These are phyloP conservation scores for Polyommatus icarus DNA, from an alignment of 2,888 invertebrate genomes.

Conservation along the genomic window DNA sequence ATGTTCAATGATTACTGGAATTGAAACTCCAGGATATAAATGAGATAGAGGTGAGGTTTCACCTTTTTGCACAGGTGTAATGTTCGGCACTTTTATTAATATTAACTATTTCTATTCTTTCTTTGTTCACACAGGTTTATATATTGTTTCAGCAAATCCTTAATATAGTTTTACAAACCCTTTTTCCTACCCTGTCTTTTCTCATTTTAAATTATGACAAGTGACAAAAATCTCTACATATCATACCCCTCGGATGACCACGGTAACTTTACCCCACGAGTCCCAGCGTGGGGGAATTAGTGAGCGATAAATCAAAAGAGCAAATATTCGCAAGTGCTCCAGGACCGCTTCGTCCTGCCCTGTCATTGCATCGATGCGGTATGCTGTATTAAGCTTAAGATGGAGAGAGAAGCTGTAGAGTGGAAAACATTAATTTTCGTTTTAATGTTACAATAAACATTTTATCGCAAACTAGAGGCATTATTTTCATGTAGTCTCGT, in stretches of 20 bases:
- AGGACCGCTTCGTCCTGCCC: conserved; percentile 31
- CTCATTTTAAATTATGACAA: conserved; percentile 20
- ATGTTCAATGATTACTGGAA: neutral
- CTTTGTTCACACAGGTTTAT: no score
- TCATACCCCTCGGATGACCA: conserved; percentile 30
- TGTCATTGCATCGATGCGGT: conserved; percentile 36
- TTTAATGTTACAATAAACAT: no score
- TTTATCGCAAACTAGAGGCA: no score
- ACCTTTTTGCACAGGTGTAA: no score
- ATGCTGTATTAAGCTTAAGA: conserved; percentile 44
- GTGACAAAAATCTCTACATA: conserved; percentile 20
- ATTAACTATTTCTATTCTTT: no score
- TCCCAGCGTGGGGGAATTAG: conserved; percentile 33
- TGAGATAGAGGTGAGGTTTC: neutral
- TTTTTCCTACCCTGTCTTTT: neutral
- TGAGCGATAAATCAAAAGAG: conserved; percentile 34
- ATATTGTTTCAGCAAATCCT: neutral
- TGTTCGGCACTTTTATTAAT: no score
- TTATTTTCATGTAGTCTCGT: no score
- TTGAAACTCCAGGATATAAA: neutral
- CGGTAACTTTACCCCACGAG: conserved; percentile 30
- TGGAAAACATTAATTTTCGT: neutral
- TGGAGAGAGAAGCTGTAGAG: conserved; percentile 19
- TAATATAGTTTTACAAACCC: neutral
- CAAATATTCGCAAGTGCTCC: conserved; percentile 32